These are phyloP conservation scores for Acleris cristana DNA, from an alignment of 2,888 invertebrate genomes.

Conservation along the genomic window DNA sequence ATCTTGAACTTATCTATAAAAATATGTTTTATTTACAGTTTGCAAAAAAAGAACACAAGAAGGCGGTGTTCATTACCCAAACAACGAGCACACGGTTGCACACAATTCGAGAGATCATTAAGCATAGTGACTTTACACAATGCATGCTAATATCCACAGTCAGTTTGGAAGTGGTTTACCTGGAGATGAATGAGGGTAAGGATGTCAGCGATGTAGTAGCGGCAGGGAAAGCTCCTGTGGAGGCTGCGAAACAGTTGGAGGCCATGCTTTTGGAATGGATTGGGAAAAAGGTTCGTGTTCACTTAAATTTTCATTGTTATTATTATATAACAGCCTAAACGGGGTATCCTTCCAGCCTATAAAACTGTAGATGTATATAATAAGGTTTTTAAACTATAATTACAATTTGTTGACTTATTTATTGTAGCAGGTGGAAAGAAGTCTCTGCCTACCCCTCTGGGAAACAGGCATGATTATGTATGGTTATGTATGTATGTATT, in stretches of 20 bases:
- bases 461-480: no score
- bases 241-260: conserved; percentile 66
- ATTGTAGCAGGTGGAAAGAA: no score
- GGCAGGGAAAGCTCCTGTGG: conserved; percentile 59
- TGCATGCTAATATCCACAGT: conserved; percentile 85
- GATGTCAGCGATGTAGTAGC: conserved; percentile 67
- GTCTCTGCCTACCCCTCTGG: no score
- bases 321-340: no score
- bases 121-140: conserved; percentile 84
- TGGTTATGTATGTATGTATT: no score
- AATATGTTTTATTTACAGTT: conserved; percentile 46
- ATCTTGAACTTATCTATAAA: no score
- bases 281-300: conserved; percentile 76
- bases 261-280: conserved; percentile 79
- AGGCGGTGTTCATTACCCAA: conserved; percentile 84
- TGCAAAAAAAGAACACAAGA: conserved; percentile 65
- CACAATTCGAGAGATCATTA: conserved; percentile 84
- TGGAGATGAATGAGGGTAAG: conserved; percentile 68
- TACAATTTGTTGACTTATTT: no score
- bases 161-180: conserved; percentile 80
- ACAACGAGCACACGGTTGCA: conserved; percentile 80
- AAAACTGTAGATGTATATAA: background rate
- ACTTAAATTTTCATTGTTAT: background rate
- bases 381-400: no score
- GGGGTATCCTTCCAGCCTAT: background rate